Conservation (phyloP, 2,113 vertebrate species). For the Morone chrysops region DNA sequence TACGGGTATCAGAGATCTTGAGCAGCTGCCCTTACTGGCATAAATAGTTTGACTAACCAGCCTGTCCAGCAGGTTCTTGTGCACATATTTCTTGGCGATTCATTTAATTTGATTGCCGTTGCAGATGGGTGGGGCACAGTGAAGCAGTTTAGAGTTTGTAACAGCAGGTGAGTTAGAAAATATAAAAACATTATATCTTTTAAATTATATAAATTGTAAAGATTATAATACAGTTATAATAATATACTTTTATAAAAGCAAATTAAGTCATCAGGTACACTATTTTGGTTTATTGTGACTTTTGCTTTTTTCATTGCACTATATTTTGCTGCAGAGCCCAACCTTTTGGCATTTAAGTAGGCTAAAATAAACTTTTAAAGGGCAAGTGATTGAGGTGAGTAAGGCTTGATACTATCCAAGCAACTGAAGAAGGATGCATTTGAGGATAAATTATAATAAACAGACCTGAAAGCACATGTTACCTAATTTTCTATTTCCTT, state of each 20-base stretch:
- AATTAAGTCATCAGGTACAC: not conserved
- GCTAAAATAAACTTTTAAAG: conserved; percentile 49
- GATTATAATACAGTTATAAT: too few relatives aligned
- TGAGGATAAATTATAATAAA: not conserved
- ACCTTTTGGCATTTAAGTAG: conserved; percentile 24
- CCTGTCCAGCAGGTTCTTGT: conserved; percentile 41
- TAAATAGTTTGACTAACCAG: conserved; percentile 48
- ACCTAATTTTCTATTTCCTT: not conserved
- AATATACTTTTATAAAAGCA: not conserved
- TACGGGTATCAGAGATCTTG: conserved; percentile 39
- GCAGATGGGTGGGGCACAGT: not conserved
- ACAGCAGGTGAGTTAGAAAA: not conserved
- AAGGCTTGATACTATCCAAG: not conserved
- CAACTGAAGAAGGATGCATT: not conserved
- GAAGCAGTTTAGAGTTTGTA: not conserved
- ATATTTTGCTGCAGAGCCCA: conserved; percentile 18
- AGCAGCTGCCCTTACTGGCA: conserved; percentile 57
- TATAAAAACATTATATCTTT: not conserved
- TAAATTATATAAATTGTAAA: not conserved
- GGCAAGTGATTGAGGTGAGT: conserved; percentile 9
- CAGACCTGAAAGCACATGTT: not conserved
- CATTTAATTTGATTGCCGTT: conserved; percentile 20
- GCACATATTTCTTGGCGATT: conserved; percentile 23
- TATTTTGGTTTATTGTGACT: not conserved
- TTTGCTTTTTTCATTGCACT: conserved; percentile 3